phyloP scores from a whole-genome alignment of 2,797 vertebrate species.

The Mormyrops attenuatus region DNA sequence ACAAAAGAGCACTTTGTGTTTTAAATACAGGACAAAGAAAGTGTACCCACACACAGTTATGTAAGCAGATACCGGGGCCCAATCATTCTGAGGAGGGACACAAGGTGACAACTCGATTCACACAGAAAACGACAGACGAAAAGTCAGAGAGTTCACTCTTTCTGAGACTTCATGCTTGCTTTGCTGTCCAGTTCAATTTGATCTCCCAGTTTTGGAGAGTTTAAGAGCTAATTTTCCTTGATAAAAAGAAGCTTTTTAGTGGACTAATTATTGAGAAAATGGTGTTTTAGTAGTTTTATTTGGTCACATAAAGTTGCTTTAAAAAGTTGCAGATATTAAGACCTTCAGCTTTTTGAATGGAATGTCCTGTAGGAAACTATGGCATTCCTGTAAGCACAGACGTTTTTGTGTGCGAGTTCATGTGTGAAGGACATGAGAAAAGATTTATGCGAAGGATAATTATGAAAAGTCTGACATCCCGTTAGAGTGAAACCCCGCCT shows the following conservation, averaged over 20 bases:
- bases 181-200: neutral
- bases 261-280: neutral
- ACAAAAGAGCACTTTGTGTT: conserved; percentile 44
- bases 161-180: neutral
- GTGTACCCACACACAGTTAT: conserved; percentile 22
- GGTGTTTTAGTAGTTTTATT: neutral
- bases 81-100: conserved; percentile 10
- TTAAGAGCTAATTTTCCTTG: neutral
- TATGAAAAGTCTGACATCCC: neutral
- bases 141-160: neutral
- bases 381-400: neutral
- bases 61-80: conserved; percentile 24
- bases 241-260: neutral
- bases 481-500: neutral
- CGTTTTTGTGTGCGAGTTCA: conserved; percentile 1
- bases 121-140: neutral
- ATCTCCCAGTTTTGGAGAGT: neutral
- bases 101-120: conserved; percentile 4
- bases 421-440: neutral
- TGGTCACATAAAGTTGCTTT: neutral
- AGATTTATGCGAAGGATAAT: neutral
- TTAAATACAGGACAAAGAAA: conserved; percentile 11
- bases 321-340: neutral
- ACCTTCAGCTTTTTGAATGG: neutral
- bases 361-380: neutral